Base-by-base conservation (phyloP, 2,797 vertebrate species). In the Takifugu rubripes region DNA sequence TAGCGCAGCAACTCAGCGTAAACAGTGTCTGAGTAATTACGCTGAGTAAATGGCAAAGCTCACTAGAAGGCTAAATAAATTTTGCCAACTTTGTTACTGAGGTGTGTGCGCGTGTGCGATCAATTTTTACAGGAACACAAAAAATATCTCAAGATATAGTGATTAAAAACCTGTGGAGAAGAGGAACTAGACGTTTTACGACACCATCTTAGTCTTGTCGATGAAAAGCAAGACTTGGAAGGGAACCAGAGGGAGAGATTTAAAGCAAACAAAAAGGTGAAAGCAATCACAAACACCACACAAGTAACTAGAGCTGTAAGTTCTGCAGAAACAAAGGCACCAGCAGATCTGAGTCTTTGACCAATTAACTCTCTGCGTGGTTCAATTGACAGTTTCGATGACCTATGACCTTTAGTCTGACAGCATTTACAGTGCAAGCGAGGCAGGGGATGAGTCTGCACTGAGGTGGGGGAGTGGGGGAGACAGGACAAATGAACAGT, bases 401-500 rank as follows among this genome's bases (percentile, higher is more conserved):
- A 74, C 72, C 71, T 71, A 68, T 73, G 77, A 79, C 66, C 71
- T n/a, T 40, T 49, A 61, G 64, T 58, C 49, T 50, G 48, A 64
- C 63, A 75, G 70, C 70, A 68, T 52, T 62, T 40, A 53, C 21
- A 66, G 25, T 74, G 66, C 49, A 64, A 78, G 70, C n/a, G 63
- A 27, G 67, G 57, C 36, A 68, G 58, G 63, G 68, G 71, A 75
- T 67, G 75, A 61, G 40, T 68, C 73, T 66, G 66, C 42, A 26
- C 50, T 54, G 33, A 59, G 11, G 31, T 12, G 58, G 66, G 59
- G 65, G 59, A 64, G 78, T 71, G 66, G 82, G 21, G 73, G 68
- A 91, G 89, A 93, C 87, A 72, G 88, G 92, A 92, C 89, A 92
- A 92, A 93, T 91, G 91, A 92, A 94, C 92, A 93, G 88, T 94